These are phyloP conservation scores for Alcedo atthis DNA, from an alignment of 2,797 vertebrate genomes.

Conservation along the genomic window DNA sequence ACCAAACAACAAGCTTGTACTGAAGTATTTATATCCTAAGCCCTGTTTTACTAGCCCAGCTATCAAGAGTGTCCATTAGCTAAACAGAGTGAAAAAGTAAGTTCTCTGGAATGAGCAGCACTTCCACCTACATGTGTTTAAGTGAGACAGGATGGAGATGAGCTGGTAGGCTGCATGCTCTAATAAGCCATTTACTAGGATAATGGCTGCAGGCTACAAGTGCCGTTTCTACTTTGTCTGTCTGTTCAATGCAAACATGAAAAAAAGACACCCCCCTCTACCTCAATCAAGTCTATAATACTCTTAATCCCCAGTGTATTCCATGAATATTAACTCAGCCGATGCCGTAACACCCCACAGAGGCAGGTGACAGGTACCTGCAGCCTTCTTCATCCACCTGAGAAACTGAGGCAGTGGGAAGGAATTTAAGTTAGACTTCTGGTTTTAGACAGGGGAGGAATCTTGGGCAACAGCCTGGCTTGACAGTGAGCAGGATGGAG, in stretches of 20 bases:
- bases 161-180: conserved; percentile 33
- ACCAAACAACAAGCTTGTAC: conserved; percentile 14
- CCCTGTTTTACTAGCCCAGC: conserved; percentile 43
- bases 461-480: background rate
- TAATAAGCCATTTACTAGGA: conserved; percentile 53
- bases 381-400: background rate
- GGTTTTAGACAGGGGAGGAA: background rate
- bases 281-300: background rate
- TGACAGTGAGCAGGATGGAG: background rate
- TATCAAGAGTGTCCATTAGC: conserved; percentile 47
- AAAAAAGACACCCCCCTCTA: background rate
- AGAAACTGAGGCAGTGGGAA: background rate
- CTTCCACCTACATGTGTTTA: conserved; percentile 19
- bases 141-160: conserved; percentile 30
- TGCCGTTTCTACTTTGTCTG: conserved; percentile 46
- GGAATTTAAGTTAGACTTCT: background rate
- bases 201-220: conserved; percentile 63
- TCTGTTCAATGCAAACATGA: conserved; percentile 34
- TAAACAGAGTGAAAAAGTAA: conserved; percentile 47
- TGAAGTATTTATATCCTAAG: conserved; percentile 66
- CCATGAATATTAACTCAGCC: background rate
- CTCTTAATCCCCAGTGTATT: conserved; percentile 3
- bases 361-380: background rate
- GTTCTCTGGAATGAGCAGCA: conserved; percentile 62
- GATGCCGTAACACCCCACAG: fast-evolving